Evolutionary conservation across 2,888 invertebrate species (phyloP).

Genomic region (Nyleta sp.): DNA sequence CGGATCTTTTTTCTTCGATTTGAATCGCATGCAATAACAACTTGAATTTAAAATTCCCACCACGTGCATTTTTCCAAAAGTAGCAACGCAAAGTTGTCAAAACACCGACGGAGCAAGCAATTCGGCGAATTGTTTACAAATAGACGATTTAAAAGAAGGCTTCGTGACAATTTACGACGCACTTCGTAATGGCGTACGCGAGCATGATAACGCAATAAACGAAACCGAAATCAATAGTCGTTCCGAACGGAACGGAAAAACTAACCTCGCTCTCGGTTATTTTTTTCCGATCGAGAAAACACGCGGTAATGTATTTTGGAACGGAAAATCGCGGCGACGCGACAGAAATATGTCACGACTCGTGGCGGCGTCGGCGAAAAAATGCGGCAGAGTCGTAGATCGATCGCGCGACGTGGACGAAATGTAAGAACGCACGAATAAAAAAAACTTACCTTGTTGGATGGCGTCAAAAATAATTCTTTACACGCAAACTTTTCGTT

Average conservation of each 20-base stretch:
- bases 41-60: neutral
- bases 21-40: too few relatives aligned
- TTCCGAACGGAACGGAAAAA: neutral
- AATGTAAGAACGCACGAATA: too few relatives aligned
- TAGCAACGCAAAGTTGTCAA: neutral
- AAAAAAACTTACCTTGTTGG: slow-evolving; percentile 35
- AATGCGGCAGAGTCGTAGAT: neutral
- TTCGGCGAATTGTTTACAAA: slow-evolving; percentile 11
- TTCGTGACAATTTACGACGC: slow-evolving; percentile 39
- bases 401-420: neutral
- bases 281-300: neutral
- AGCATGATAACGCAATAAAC: slow-evolving; percentile 5
- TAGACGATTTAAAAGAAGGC: neutral
- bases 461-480: slow-evolving; percentile 31
- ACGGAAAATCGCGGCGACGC: too few relatives aligned
- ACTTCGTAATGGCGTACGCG: slow-evolving; percentile 42
- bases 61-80: neutral
- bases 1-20: neutral
- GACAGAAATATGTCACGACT: slow-evolving; percentile 10
- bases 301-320: too few relatives aligned
- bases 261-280: neutral
- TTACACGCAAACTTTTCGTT: neutral
- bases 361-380: slow-evolving; percentile 10
- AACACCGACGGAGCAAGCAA: neutral
- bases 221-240: neutral